These are phyloP conservation scores for Helicoverpa zea DNA, from an alignment of 1,140 invertebrate species.

Conservation along the genomic window DNA sequence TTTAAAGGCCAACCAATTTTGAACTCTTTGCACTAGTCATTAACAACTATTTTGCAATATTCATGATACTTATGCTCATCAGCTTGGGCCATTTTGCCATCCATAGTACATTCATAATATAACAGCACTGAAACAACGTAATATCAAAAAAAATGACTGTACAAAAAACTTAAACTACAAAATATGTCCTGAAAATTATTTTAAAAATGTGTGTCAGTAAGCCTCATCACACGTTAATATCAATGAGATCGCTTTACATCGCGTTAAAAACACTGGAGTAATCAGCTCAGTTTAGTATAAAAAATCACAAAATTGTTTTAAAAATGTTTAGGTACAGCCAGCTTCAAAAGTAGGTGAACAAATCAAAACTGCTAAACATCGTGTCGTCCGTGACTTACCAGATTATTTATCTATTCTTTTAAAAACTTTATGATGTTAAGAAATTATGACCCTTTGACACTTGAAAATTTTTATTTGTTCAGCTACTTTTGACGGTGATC, in stretches of 20 bases:
- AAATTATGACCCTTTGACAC: no score
- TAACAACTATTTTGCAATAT: no score
- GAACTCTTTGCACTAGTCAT: no score
- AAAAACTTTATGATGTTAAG: no score
- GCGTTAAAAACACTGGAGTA: conserved; percentile 41
- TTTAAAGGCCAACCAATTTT: no score
- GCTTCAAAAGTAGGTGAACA: no score
- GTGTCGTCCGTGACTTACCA: no score
- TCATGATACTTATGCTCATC: no score
- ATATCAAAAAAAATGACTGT: conserved; percentile 70
- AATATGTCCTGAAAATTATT: conserved; percentile 54
- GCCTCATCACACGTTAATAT: conserved; percentile 77
- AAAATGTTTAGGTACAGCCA: not conserved
- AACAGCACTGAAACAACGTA: conserved; percentile 53
- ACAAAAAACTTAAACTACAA: conserved; percentile 75
- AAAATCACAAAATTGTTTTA: conserved; percentile 11
- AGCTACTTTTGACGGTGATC: no score
- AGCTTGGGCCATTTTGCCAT: not conserved
- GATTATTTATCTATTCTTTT: no score
- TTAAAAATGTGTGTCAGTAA: conserved; percentile 53
- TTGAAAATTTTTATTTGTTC: no score
- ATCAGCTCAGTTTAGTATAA: conserved; percentile 9
- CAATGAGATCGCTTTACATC: conserved; percentile 73
- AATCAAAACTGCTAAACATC: no score
- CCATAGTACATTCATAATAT: conserved; percentile 32